Percentiles rank a stretch among this genome's conserved stretches.
Evolutionary conservation across 2,797 vertebrate species (phyloP).

Genomic region (Capromys pilorides): DNA sequence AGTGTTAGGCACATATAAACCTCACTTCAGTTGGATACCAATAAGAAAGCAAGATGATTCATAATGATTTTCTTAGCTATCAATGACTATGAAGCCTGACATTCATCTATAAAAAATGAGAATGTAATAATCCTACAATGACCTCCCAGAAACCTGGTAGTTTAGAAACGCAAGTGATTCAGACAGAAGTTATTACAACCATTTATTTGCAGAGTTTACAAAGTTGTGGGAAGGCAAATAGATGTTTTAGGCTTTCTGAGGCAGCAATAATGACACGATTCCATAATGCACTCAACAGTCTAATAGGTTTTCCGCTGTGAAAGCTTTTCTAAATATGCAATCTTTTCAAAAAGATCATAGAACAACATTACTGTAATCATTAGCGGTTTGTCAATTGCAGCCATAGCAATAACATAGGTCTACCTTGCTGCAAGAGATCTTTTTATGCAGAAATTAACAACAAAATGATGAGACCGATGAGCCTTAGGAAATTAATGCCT

Average conservation of each 20-base stretch:
- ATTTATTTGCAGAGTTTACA: background rate
- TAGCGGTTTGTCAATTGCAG: background rate
- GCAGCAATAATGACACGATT: background rate
- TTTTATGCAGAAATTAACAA: slow-evolving; percentile 11
- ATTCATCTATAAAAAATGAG: slow-evolving; percentile 6
- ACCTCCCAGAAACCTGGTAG: background rate
- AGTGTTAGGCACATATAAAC: background rate
- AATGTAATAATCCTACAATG: background rate
- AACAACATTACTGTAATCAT: background rate
- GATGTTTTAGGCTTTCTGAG: background rate
- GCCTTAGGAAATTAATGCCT: slow-evolving; percentile 41
- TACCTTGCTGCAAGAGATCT: background rate
- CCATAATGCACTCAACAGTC: background rate
- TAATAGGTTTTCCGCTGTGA: background rate
- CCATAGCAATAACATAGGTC: background rate
- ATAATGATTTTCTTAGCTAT: background rate
- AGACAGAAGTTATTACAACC: background rate
- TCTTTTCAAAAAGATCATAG: background rate
- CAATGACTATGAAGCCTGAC: background rate
- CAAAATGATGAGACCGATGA: background rate
- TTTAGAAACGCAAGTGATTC: background rate
- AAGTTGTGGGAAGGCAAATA: slow-evolving; percentile 25
- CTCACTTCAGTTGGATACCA: background rate
- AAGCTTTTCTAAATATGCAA: background rate
- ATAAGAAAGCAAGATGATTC: background rate